These are phyloP conservation scores for Apostichopus californicus DNA, from an alignment of 35 echinoderm and acorn worm species.

Conservation along the genomic window DNA sequence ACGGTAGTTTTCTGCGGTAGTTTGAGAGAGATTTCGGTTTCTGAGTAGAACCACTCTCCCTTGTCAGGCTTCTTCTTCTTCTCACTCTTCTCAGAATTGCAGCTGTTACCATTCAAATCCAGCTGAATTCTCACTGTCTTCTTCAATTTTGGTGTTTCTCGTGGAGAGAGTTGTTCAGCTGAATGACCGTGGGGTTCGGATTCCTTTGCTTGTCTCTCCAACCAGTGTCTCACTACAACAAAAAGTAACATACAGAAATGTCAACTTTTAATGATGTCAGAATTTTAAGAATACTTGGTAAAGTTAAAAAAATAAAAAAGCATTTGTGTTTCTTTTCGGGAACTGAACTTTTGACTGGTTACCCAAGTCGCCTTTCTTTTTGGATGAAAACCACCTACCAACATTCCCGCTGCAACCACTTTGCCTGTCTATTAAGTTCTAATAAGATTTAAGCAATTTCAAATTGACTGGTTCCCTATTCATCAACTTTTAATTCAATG, in stretches of 20 bases:
- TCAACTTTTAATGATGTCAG: neutral
- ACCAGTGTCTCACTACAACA: conserved; percentile 40
- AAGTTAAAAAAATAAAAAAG: neutral
- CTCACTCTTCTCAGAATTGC: neutral
- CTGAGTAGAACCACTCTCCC: neutral
- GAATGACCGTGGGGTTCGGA: conserved; percentile 29
- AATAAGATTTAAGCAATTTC: too few relatives aligned
- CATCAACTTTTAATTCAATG: too few relatives aligned
- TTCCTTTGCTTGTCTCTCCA: conserved; percentile 21
- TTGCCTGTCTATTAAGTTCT: too few relatives aligned
- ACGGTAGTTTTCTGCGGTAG: conserved; percentile 9
- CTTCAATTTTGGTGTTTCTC: conserved; percentile 15
- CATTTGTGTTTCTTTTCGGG: too few relatives aligned
- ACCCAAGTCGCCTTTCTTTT: too few relatives aligned
- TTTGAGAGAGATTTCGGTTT: conserved; percentile 9
- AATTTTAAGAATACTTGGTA: neutral
- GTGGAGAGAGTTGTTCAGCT: conserved; percentile 42
- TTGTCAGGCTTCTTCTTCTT: neutral
- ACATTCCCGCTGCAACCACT: too few relatives aligned
- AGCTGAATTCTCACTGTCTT: conserved; percentile 53
- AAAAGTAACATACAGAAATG: neutral
- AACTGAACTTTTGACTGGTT: too few relatives aligned
- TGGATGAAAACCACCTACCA: too few relatives aligned
- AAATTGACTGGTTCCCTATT: too few relatives aligned
- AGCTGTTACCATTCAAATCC: conserved; percentile 47